phyloP scores from a whole-genome alignment of 2,113 vertebrate species.

The Murina feae region DNA sequence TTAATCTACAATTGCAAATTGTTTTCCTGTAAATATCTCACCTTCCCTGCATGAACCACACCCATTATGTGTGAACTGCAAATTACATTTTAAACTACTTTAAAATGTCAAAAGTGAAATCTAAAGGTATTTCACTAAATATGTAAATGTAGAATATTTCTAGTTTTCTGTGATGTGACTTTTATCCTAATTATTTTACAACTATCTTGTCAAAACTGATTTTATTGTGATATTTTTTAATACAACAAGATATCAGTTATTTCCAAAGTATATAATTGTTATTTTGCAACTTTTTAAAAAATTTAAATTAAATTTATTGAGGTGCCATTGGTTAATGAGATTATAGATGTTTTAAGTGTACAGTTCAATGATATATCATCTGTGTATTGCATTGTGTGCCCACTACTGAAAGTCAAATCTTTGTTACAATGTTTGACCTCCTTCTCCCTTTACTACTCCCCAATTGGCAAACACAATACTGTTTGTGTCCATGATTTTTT shows the following conservation, averaged over 20 bases:
- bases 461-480: background rate
- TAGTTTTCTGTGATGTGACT: background rate
- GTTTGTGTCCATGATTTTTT: background rate
- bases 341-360: background rate
- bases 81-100: background rate
- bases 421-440: background rate
- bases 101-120: background rate
- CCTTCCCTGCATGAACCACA: background rate
- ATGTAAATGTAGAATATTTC: background rate
- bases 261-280: background rate
- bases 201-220: background rate
- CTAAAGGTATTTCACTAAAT: background rate
- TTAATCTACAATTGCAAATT: background rate
- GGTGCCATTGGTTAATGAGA: background rate
- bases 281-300: background rate
- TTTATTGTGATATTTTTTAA: background rate
- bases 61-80: background rate
- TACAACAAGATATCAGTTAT: background rate
- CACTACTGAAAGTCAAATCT: background rate
- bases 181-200: background rate
- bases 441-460: background rate
- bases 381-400: background rate
- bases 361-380: background rate
- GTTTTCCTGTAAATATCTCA: background rate
- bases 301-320: background rate